phyloP scores from a whole-genome alignment of 2,113 vertebrate species.

The Elanoides forficatus region DNA sequence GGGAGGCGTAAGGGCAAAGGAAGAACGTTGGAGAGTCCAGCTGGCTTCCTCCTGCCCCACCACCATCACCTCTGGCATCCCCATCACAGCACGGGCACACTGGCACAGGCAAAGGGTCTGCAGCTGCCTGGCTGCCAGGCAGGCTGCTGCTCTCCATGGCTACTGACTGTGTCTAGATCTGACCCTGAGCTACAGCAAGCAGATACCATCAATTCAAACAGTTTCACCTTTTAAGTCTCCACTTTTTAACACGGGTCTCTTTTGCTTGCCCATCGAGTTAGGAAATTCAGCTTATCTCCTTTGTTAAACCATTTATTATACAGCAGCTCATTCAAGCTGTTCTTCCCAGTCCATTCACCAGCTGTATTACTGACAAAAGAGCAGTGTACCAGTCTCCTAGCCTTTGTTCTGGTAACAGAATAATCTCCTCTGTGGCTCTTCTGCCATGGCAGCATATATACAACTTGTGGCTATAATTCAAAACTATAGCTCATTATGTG shows the following conservation, averaged over 20 bases:
- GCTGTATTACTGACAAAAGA: neutral
- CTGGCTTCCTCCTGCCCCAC: neutral
- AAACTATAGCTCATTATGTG: neutral
- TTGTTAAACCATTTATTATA: neutral
- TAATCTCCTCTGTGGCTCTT: neutral
- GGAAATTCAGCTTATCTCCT: neutral
- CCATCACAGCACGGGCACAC: neutral
- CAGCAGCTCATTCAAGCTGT: neutral
- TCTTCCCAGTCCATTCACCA: conserved; percentile 16
- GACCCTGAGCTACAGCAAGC: neutral
- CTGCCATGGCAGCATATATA: neutral
- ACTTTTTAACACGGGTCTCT: neutral
- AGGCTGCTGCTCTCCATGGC: neutral
- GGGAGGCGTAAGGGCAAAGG: neutral
- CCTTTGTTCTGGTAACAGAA: neutral
- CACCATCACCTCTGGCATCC: neutral
- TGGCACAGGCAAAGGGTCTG: neutral
- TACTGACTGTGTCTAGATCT: neutral
- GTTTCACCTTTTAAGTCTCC: neutral
- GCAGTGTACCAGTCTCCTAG: neutral
- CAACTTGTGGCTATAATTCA: neutral
- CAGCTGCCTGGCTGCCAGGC: neutral
- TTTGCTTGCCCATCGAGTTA: neutral
- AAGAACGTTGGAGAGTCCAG: neutral
- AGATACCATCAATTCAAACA: neutral